Evolutionary conservation across 2,113 vertebrate species (phyloP).

Genomic region (Lampris incognitus): DNA sequence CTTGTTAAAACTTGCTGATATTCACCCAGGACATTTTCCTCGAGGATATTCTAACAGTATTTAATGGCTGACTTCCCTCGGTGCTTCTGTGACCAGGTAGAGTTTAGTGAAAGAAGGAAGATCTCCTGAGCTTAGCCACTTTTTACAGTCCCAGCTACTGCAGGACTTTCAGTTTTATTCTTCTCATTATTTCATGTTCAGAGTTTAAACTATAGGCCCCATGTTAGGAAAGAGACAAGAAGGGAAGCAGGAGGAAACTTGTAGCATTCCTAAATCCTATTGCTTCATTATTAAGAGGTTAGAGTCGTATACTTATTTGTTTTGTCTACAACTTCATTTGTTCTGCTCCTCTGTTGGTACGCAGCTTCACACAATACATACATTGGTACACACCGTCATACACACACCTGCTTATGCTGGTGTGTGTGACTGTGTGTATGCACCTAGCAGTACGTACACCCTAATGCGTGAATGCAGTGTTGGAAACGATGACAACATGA

Average conservation of each 20-base stretch:
- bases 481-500: conserved; percentile 39
- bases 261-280: background rate
- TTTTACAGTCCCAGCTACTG: conserved; percentile 25
- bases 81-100: conserved; percentile 37
- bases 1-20: conserved; percentile 17
- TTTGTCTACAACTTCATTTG: conserved; percentile 37
- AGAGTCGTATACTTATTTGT: conserved; percentile 41
- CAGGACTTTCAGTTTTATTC: conserved; percentile 12
- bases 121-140: conserved; percentile 27
- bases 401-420: background rate
- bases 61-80: conserved; percentile 50
- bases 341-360: conserved; percentile 37
- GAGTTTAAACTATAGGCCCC: background rate
- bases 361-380: conserved; percentile 33
- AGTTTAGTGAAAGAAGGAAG: conserved; percentile 48
- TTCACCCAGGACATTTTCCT: conserved; percentile 54
- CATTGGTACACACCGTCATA: conserved; percentile 46
- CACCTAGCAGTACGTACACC: background rate
- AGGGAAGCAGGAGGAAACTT: background rate
- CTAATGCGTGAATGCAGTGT: conserved; percentile 37
- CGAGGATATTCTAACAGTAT: conserved; percentile 49
- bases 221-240: no score
- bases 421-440: conserved; percentile 19
- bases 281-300: conserved; percentile 30
- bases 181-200: conserved; percentile 9